Evolutionary conservation across 2,797 vertebrate genomes (phyloP).

Genomic region (Trachurus trachurus): DNA sequence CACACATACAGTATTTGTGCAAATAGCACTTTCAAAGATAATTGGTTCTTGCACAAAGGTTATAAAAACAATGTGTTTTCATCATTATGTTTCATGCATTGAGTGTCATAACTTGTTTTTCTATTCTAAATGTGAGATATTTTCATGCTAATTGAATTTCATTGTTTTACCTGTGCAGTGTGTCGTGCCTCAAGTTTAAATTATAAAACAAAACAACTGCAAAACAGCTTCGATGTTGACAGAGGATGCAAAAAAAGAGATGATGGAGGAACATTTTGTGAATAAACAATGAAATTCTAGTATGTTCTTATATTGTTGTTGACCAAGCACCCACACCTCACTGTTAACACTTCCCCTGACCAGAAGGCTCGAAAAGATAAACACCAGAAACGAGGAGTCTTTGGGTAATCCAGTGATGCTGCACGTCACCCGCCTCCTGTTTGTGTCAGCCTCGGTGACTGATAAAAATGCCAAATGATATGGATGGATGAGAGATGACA

Average conservation of each 20-base stretch:
- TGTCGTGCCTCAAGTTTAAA: not conserved
- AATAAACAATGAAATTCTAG: not conserved
- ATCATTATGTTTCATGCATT: not conserved
- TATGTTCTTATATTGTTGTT: not conserved
- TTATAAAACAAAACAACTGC: too few relatives aligned
- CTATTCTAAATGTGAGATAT: not conserved
- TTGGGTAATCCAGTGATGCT: not conserved
- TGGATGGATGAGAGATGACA: conserved; percentile 3
- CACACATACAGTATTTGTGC: not conserved
- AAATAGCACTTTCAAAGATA: too few relatives aligned
- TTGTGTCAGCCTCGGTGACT: not conserved
- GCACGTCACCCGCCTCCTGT: not conserved
- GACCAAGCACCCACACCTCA: not conserved
- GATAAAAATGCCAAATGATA: not conserved
- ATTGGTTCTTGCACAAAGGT: not conserved
- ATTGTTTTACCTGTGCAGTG: not conserved
- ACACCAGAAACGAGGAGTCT: not conserved
- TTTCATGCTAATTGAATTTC: not conserved
- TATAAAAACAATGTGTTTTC: not conserved
- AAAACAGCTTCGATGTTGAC: not conserved
- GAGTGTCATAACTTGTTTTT: not conserved
- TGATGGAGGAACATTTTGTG: not conserved
- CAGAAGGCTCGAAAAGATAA: not conserved
- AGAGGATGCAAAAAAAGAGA: not conserved
- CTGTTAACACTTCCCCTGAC: not conserved